These are phyloP conservation scores for Tetramorium parvispinum DNA, from an alignment of 1,140 invertebrate species.

Conservation along the genomic window DNA sequence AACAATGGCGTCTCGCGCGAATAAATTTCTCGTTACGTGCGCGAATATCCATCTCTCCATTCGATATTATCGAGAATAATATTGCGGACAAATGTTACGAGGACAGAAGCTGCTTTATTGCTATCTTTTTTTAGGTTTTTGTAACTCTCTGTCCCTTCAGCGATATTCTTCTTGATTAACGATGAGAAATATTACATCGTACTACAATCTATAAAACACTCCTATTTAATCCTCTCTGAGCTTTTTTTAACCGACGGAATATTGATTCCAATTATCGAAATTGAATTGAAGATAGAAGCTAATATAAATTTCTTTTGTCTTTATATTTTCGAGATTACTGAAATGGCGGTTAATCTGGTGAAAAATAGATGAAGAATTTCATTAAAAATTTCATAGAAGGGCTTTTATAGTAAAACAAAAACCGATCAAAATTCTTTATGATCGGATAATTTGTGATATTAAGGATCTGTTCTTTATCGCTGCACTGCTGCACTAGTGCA, in stretches of 20 bases:
- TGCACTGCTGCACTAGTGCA: too few species aligned
- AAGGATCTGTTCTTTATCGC: too few species aligned
- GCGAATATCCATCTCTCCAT: not conserved
- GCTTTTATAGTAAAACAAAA: not conserved
- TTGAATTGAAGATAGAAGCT: not conserved
- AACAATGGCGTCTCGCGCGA: not conserved
- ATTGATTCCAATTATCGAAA: not conserved
- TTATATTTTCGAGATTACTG: not conserved
- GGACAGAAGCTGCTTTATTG: not conserved
- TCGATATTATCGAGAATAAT: conserved; percentile 13
- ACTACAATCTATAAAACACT: conserved; percentile 5
- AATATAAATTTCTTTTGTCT: not conserved
- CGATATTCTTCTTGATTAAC: conserved; percentile 10
- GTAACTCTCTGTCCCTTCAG: not conserved
- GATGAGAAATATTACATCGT: not conserved
- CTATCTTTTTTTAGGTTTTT: conserved; percentile 3
- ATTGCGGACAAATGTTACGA: not conserved
- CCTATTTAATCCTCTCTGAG: not conserved
- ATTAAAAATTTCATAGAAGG: not conserved
- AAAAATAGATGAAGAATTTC: not conserved
- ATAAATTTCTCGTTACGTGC: conserved; percentile 9
- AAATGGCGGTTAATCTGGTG: not conserved
- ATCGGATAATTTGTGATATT: not conserved
- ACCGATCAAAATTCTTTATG: not conserved
- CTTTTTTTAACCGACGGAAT: not conserved